Evolutionary conservation across 35 echinoderm and acorn worm genomes (phyloP).

Genomic region (Ophioderma brevispina): DNA sequence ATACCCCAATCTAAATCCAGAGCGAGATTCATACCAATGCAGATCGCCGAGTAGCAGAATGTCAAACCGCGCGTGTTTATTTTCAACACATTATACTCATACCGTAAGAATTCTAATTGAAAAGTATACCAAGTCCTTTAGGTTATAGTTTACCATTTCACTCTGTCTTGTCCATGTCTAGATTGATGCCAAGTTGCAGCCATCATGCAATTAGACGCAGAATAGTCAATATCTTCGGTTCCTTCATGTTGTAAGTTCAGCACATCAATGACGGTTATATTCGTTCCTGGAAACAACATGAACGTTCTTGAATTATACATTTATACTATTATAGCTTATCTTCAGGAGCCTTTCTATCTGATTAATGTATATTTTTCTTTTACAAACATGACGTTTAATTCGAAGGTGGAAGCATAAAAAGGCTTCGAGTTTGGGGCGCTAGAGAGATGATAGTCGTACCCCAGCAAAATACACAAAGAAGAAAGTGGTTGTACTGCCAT

Average conservation of each 20-base stretch:
- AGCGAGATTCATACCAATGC: too few species aligned
- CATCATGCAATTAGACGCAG: background rate
- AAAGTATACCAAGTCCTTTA: too few species aligned
- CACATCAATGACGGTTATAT: background rate
- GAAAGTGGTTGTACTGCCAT: too few species aligned
- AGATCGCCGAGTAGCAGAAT: too few species aligned
- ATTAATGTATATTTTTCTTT: background rate
- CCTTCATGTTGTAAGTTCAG: background rate
- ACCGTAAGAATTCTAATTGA: too few species aligned
- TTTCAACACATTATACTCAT: too few species aligned
- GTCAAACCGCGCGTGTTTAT: too few species aligned
- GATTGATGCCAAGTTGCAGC: background rate
- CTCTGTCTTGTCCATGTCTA: background rate
- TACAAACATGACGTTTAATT: background rate
- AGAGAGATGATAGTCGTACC: too few species aligned
- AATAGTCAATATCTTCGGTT: background rate
- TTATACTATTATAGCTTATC: background rate
- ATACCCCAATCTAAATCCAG: too few species aligned
- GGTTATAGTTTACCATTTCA: background rate
- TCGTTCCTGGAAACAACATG: background rate
- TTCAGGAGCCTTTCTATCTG: background rate
- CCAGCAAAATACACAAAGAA: too few species aligned
- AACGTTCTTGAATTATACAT: too few species aligned
- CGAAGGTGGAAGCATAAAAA: background rate
- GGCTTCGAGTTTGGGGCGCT: too few species aligned